phyloP scores from a whole-genome alignment of 2,888 invertebrate species.

The Chymomyza amoena region DNA sequence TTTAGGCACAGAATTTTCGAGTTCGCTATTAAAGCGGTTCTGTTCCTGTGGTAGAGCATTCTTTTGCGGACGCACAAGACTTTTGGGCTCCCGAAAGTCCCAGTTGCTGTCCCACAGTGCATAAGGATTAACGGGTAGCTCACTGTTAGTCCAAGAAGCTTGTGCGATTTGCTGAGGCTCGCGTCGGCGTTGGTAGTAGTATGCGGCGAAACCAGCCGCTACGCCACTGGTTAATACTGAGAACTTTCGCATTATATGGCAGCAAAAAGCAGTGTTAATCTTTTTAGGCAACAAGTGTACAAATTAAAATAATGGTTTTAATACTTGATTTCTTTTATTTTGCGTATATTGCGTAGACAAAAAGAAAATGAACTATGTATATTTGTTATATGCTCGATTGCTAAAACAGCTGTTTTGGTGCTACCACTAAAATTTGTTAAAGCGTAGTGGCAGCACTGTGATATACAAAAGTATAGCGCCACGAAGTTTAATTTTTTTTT shows the following conservation, averaged over 20 bases:
- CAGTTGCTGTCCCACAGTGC: constrained; percentile 92
- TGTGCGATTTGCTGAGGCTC: constrained; percentile 80
- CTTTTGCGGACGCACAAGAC: constrained; percentile 83
- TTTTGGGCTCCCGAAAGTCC: constrained; percentile 91
- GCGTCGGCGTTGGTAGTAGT: constrained; percentile 80
- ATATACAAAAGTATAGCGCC: not conserved
- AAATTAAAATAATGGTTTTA: not conserved
- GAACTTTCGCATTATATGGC: constrained; percentile 53
- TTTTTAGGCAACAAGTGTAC: not conserved
- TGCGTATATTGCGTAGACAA: not conserved
- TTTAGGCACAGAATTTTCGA: constrained; percentile 82
- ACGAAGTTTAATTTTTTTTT: not conserved
- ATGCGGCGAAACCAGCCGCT: constrained; percentile 83
- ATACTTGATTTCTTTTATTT: constrained; percentile 43
- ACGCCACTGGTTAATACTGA: constrained; percentile 82
- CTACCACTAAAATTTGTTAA: not conserved
- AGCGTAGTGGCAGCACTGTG: constrained; percentile 12
- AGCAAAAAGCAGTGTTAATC: not conserved
- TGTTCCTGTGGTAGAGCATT: constrained; percentile 81
- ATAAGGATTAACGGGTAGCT: constrained; percentile 66
- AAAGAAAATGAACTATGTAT: not conserved
- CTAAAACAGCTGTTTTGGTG: not conserved
- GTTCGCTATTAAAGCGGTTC: constrained; percentile 84
- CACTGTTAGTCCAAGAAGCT: constrained; percentile 84
- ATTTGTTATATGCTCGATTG: not conserved